Conservation (phyloP, 1,140 invertebrate species). For the Lordiphosa collinella region DNA sequence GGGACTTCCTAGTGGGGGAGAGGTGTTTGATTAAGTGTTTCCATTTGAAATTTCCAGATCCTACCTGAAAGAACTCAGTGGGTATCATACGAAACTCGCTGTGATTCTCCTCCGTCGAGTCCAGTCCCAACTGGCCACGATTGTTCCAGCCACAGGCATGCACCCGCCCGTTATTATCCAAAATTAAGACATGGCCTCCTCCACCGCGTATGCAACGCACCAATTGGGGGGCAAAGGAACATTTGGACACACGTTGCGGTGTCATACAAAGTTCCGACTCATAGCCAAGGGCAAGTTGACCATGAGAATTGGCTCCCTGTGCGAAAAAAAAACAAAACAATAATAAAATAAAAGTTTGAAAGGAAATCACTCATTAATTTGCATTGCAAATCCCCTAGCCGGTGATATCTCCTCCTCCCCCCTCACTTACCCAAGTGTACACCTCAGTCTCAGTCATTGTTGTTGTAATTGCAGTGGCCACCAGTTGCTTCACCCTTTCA, state of each 20-base stretch:
- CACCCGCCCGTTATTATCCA: conserved; percentile 84
- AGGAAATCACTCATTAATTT: conserved; percentile 74
- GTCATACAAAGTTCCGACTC: conserved; percentile 84
- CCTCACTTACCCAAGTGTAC: conserved; percentile 61
- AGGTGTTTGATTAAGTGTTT: neutral
- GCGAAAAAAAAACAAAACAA: conserved; percentile 24
- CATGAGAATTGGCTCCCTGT: conserved; percentile 92
- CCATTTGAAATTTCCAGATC: too few species aligned
- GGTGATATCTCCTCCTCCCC: conserved; percentile 26
- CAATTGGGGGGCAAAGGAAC: conserved; percentile 79
- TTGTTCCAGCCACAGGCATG: conserved; percentile 94
- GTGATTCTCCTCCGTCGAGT: conserved; percentile 58
- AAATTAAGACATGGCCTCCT: conserved; percentile 87
- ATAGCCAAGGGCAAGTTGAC: conserved; percentile 85
- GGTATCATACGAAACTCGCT: conserved; percentile 65
- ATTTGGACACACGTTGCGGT: conserved; percentile 82
- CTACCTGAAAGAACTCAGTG: conserved; percentile 58
- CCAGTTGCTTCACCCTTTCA: conserved; percentile 44
- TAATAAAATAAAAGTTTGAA: conserved; percentile 14
- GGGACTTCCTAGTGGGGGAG: conserved; percentile 75
- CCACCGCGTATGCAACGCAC: conserved; percentile 86
- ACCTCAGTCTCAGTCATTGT: conserved; percentile 39
- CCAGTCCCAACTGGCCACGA: conserved; percentile 87
- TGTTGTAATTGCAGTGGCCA: conserved; percentile 39
- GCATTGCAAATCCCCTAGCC: conserved; percentile 51